These are phyloP conservation scores for Eupeodes luniger DNA, from an alignment of 2,888 invertebrate genomes.

Conservation along the genomic window DNA sequence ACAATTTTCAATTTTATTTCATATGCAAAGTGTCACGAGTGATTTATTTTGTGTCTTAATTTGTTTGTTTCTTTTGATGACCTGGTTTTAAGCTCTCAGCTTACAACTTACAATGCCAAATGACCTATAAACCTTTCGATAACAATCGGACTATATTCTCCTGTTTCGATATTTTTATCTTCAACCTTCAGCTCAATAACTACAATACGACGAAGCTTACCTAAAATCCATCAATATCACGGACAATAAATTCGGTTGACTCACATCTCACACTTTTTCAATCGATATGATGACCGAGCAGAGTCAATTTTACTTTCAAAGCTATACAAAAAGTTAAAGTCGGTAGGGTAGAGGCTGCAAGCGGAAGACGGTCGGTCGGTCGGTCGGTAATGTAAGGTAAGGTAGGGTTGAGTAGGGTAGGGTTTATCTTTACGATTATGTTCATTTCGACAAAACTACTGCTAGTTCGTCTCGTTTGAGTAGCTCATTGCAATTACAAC, in stretches of 20 bases:
- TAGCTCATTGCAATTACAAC: slow-evolving; percentile 66
- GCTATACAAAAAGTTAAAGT: background rate
- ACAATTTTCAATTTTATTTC: no score
- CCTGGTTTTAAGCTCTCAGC: slow-evolving; percentile 42
- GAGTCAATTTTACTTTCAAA: slow-evolving; percentile 19
- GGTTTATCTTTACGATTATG: slow-evolving; percentile 58
- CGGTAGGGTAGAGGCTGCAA: background rate
- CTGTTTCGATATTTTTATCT: slow-evolving; percentile 62
- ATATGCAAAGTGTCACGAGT: background rate
- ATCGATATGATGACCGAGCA: slow-evolving; percentile 19
- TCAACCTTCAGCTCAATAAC: slow-evolving; percentile 31
- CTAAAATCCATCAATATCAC: slow-evolving; percentile 64
- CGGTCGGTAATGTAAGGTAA: no score
- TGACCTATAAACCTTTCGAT: slow-evolving; percentile 47
- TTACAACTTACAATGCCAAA: slow-evolving; percentile 32
- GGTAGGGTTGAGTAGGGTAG: slow-evolving; percentile 24
- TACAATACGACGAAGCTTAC: slow-evolving; percentile 46
- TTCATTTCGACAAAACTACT: slow-evolving; percentile 14
- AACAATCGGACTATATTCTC: slow-evolving; percentile 70
- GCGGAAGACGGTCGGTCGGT: no score
- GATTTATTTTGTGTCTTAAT: no score
- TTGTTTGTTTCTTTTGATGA: slow-evolving; percentile 26
- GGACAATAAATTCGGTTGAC: slow-evolving; percentile 63
- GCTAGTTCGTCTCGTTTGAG: slow-evolving; percentile 38
- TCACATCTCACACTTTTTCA: slow-evolving; percentile 54